Base-by-base conservation (phyloP, 2,888 invertebrate species). In the Perizoma affinitatum region DNA sequence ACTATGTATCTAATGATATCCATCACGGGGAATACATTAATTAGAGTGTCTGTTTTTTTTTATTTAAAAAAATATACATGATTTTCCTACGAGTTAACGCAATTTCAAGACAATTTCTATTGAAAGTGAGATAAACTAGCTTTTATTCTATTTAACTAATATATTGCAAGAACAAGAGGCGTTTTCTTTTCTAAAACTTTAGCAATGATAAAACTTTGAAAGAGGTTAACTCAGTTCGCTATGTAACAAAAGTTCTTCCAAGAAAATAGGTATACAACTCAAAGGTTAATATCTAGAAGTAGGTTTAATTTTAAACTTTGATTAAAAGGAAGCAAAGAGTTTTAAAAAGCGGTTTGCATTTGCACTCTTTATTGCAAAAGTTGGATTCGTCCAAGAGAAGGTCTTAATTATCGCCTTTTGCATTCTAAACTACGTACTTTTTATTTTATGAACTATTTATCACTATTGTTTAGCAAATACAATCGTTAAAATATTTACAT, bases 321-420 rank as follows among this genome's bases (percentile, higher is more conserved):
- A 22, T 22, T 2, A 22, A 22, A 22, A 22, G 22, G 22, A 22
- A 22, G 22, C 22, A 22, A 22, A 22, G 22, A 22, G 22, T 22
- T 22, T 22, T 22, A 22, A 3, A 22, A 22, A 22, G 22, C 22
- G 22, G 22, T 22, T 22, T 22, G 22, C 47, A 56, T 70, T 72
- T 65, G 64, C 63, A 65, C 60, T 66, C 53, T 69, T 72, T 75
- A 74, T 74, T 73, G 63, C 69, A 59, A 72, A 75, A 77, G 67
- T 77, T 65, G 11, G 4, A 44, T 35, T 65, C 62, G 58, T 67
- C 58, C 45, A 41, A 54, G 59, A 57, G 54, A 67, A 56, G 58
- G 46, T 44, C 52, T 59, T 40, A 55, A 62, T 63, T 65, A 58
- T 68, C 60, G 8, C 50, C 42, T 51, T 45, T 53, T 48, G 52